Conservation (phyloP, 2,888 invertebrate genomes). For the Hydriomena furcata region DNA sequence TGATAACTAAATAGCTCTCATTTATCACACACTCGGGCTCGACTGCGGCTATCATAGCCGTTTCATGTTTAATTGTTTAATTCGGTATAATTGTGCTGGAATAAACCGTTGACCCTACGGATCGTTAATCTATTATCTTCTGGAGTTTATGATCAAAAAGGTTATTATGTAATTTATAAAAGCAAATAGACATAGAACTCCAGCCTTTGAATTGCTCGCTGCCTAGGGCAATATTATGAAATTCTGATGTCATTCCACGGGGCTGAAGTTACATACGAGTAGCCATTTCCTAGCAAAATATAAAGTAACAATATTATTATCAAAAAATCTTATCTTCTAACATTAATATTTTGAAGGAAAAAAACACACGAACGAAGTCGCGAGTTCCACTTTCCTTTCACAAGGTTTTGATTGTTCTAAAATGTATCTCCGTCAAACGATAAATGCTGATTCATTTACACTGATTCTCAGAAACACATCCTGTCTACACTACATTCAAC, state of each 20-base stretch:
- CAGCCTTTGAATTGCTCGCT: no score
- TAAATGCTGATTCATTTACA: conserved; percentile 34
- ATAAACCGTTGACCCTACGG: conserved; percentile 36
- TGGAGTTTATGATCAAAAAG: conserved; percentile 14
- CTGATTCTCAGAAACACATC: conserved; percentile 26
- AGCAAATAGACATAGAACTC: neutral
- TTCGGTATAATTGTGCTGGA: conserved; percentile 52
- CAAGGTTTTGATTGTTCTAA: conserved; percentile 20
- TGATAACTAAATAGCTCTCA: conserved; percentile 8
- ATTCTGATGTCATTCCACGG: no score
- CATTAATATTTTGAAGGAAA: no score
- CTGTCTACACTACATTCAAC: conserved; percentile 15
- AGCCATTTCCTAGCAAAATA: no score
- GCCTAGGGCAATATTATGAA: no score
- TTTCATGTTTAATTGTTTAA: conserved; percentile 56
- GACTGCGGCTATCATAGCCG: conserved; percentile 33
- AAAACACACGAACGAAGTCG: no score
- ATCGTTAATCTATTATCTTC: conserved; percentile 28
- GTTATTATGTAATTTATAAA: conserved; percentile 4
- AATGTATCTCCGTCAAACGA: conserved; percentile 25
- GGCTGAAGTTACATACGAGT: no score
- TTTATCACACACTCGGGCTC: conserved; percentile 26
- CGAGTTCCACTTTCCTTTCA: no score
- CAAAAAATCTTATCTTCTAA: no score
- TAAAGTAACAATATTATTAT: no score